Evolutionary conservation across 2,888 invertebrate genomes (phyloP).

Genomic region (Mimumesa dahlbomi): DNA sequence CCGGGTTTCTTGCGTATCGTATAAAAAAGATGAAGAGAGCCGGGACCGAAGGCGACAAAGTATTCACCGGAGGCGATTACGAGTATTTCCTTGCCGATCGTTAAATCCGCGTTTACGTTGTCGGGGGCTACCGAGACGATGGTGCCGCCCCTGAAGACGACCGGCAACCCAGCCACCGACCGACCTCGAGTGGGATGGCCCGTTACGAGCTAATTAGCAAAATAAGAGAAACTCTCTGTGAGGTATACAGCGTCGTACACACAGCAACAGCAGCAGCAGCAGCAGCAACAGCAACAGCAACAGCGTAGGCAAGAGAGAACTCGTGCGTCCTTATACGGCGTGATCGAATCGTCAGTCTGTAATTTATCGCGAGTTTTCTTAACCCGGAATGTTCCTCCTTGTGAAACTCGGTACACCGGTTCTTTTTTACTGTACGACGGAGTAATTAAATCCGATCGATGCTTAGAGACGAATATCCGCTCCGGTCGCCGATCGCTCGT

Average conservation of each 20-base stretch:
- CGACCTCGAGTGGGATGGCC: constrained; percentile 57
- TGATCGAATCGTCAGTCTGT: constrained; percentile 61
- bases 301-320: constrained; percentile 53
- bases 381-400: constrained; percentile 47
- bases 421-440: constrained; percentile 23
- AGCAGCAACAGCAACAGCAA: too few relatives aligned
- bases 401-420: constrained; percentile 50
- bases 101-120: constrained; percentile 43
- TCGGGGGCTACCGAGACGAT: constrained; percentile 19
- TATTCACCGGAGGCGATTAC: constrained; percentile 51
- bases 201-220: constrained; percentile 72
- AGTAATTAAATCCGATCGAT: constrained; percentile 40
- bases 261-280: too few relatives aligned
- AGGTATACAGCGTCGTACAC: constrained; percentile 46
- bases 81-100: constrained; percentile 46
- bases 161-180: constrained; percentile 32
- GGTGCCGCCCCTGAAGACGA: constrained; percentile 45
- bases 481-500: too few relatives aligned
- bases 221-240: constrained; percentile 64
- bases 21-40: neutral
- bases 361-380: constrained; percentile 60
- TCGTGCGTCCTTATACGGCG: constrained; percentile 56
- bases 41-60: constrained; percentile 48
- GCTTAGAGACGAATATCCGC: constrained; percentile 37
- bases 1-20: constrained; percentile 8